These are phyloP conservation scores for Phaedon cochleariae DNA, from an alignment of 2,888 invertebrate species.

Conservation along the genomic window DNA sequence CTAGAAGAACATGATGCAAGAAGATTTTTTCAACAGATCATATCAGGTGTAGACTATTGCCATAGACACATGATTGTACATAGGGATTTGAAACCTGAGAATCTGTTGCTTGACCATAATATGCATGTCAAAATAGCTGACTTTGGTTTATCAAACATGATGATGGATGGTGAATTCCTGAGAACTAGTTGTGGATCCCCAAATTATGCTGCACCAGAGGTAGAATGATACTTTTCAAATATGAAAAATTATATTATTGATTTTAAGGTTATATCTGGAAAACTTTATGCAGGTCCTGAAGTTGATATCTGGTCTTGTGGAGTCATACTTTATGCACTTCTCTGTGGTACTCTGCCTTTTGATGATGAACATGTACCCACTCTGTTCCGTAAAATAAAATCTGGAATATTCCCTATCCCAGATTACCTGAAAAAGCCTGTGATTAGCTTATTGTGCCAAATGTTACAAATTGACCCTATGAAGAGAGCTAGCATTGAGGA, in stretches of 20 bases:
- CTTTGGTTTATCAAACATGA: slow-evolving; percentile 97
- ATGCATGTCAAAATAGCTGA: slow-evolving; percentile 97
- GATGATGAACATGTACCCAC: slow-evolving; percentile 99
- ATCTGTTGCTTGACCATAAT: slow-evolving; percentile 92
- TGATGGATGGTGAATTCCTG: slow-evolving; percentile 99
- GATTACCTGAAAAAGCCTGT: slow-evolving; percentile 96
- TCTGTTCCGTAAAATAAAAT: slow-evolving; percentile 98
- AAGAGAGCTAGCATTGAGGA: slow-evolving; percentile 97
- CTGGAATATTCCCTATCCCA: slow-evolving; percentile 97
- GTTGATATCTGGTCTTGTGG: slow-evolving; percentile 99
- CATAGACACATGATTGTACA: slow-evolving; percentile 99
- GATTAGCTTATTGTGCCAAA: slow-evolving; percentile 91
- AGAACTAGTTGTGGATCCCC: slow-evolving; percentile 99
- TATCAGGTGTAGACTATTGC: slow-evolving; percentile 99
- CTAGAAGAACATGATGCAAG: slow-evolving; percentile 97
- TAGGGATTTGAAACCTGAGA: slow-evolving; percentile 97
- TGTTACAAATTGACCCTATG: slow-evolving; percentile 98
- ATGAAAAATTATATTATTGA: neutral
- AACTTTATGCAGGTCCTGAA: slow-evolving; percentile 99
- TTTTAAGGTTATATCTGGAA: slow-evolving; percentile 85
- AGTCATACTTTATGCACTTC: slow-evolving; percentile 96
- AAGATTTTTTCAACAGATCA: slow-evolving; percentile 99
- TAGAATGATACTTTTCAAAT: slow-evolving; percentile 30
- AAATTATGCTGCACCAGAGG: slow-evolving; percentile 99
- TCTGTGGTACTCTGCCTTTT: slow-evolving; percentile 98